A percentile compares a stretch with the other conserved stretches of the same genome.
Evolutionary conservation across 2,797 vertebrate genomes (phyloP).

Genomic region (Enteromius mattozi): DNA sequence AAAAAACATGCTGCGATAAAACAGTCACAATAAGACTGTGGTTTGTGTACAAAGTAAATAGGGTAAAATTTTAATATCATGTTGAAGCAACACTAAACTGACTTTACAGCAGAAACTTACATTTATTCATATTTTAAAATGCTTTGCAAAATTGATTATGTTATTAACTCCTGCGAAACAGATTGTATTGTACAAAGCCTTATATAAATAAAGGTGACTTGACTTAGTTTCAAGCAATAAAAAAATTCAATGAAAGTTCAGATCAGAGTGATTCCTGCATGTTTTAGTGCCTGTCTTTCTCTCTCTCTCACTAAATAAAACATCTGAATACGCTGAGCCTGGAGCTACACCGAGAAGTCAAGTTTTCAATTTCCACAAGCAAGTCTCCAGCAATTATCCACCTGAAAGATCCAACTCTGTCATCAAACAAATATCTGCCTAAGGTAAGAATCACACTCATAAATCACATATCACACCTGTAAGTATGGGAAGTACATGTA

Average conservation of each 20-base stretch:
- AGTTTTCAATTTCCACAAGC: conserved; percentile 77
- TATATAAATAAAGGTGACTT: background rate
- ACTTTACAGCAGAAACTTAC: background rate
- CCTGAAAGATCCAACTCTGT: conserved; percentile 83
- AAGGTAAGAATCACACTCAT: conserved; percentile 72
- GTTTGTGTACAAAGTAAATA: background rate
- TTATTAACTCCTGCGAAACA: background rate
- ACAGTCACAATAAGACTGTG: background rate
- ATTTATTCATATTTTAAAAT: background rate
- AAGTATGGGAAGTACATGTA: conserved; percentile 66
- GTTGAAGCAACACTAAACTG: background rate
- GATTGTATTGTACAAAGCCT: background rate
- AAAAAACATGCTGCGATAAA: background rate
- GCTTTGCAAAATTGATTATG: background rate
- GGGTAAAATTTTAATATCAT: background rate
- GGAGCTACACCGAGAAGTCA: conserved; percentile 73
- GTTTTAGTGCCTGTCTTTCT: background rate
- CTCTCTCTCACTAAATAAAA: conserved; percentile 55
- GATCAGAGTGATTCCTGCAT: conserved; percentile 13
- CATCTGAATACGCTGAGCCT: conserved; percentile 66
- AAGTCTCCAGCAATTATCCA: conserved; percentile 83
- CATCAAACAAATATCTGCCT: conserved; percentile 85
- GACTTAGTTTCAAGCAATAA: background rate
- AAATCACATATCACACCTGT: conserved; percentile 72
- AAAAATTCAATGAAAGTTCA: background rate